These are phyloP conservation scores for Erebia epiphron DNA, from an alignment of 2,888 invertebrate species.

Conservation along the genomic window DNA sequence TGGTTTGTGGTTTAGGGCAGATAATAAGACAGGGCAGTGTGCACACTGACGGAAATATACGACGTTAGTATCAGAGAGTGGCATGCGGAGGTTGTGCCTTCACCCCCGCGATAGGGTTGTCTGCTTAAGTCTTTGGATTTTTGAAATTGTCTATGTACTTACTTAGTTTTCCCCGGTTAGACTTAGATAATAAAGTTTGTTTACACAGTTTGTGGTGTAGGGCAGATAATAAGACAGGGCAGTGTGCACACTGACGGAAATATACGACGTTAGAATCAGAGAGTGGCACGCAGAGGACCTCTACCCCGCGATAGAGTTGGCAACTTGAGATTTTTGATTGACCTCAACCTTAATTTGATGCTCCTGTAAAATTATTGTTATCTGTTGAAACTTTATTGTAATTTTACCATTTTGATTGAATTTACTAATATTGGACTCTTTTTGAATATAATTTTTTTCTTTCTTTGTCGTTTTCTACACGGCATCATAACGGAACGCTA, in stretches of 20 bases:
- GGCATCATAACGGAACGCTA: no score
- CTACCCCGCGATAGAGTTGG: constrained; percentile 44
- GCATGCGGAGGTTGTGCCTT: constrained; percentile 64
- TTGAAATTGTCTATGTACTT: no score
- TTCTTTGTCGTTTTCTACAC: no score
- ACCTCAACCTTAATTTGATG: no score
- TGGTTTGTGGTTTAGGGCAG: constrained; percentile 23
- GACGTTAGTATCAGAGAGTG: constrained; percentile 68
- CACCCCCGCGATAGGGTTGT: constrained; percentile 43
- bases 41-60: constrained; percentile 69
- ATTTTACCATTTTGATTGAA: no score
- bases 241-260: constrained; percentile 63
- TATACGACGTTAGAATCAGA: constrained; percentile 71
- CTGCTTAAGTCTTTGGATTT: not conserved
- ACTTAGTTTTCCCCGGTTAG: not conserved
- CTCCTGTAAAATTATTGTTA: no score
- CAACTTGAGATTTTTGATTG: not conserved
- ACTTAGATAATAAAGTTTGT: not conserved
- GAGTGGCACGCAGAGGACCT: constrained; percentile 66
- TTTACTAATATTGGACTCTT: no score
- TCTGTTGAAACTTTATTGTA: no score
- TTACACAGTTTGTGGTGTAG: not conserved
- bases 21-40: constrained; percentile 63
- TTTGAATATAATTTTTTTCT: no score
- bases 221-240: constrained; percentile 60